A percentile compares a stretch with the other conserved stretches of the same genome.
These are phyloP conservation scores for Vimba vimba DNA, from an alignment of 2,113 vertebrate genomes.

Conservation along the genomic window DNA sequence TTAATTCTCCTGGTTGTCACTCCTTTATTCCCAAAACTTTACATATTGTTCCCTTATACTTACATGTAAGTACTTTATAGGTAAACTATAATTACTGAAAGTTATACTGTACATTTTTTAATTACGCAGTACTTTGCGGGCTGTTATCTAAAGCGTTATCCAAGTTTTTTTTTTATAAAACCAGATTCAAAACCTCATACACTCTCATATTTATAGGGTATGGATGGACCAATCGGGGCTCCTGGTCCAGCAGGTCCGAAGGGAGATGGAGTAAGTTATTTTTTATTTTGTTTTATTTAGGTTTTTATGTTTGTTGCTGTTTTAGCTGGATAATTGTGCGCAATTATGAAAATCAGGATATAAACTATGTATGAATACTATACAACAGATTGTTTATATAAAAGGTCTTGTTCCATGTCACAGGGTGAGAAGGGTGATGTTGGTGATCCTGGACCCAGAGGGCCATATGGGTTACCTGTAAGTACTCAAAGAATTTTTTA, in stretches of 20 bases:
- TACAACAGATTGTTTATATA: conserved; percentile 1
- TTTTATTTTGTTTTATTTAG: background rate
- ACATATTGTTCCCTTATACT: too few species aligned
- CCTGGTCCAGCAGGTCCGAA: conserved; percentile 96
- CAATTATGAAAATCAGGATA: too few species aligned
- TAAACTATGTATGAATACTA: background rate
- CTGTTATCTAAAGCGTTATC: too few species aligned
- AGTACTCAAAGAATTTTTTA: conserved; percentile 66
- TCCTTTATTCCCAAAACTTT: too few species aligned
- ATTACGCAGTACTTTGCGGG: too few species aligned
- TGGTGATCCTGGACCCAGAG: conserved; percentile 93
- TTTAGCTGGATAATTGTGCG: too few species aligned
- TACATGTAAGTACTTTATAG: too few species aligned
- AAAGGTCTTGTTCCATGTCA: conserved; percentile 18
- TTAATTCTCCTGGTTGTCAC: too few species aligned
- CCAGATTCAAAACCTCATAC: background rate
- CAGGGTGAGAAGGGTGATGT: conserved; percentile 79
- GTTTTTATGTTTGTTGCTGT: background rate
- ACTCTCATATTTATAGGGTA: conserved; percentile 77
- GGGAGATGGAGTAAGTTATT: conserved; percentile 91
- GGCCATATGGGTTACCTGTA: conserved; percentile 95
- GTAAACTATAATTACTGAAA: too few species aligned
- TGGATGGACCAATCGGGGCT: conserved; percentile 88
- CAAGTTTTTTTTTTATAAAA: background rate
- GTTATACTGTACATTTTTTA: too few species aligned